phyloP scores from a whole-genome alignment of 2,888 invertebrate species.

The Morpho helenor region DNA sequence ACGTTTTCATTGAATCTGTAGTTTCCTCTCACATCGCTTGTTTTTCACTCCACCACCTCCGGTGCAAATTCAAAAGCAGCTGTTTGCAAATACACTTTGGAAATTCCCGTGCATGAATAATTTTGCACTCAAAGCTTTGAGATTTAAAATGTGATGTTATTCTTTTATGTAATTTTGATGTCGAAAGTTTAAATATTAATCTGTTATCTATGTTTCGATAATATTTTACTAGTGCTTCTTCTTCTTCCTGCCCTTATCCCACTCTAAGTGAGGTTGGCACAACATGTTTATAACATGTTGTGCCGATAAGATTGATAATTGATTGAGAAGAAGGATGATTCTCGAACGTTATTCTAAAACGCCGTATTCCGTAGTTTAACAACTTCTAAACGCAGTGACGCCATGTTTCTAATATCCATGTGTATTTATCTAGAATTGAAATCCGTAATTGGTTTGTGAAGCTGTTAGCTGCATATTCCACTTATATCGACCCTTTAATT shows the following conservation, averaged over 20 bases:
- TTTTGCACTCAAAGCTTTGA: not conserved
- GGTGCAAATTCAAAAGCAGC: conserved; percentile 4
- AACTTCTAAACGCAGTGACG: not conserved
- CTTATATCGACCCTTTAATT: no score
- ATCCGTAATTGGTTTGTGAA: conserved; percentile 14
- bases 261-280: no score
- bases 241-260: no score
- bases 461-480: not conserved
- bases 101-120: not conserved
- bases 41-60: conserved; percentile 5
- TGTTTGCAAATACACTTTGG: conserved; percentile 3
- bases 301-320: no score
- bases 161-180: not conserved
- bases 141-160: not conserved
- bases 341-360: no score
- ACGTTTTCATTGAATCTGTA: not conserved
- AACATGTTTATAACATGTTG: no score
- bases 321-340: no score
- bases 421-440: conserved; percentile 20
- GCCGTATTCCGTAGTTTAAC: not conserved
- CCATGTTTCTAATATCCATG: conserved; percentile 1
- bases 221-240: no score
- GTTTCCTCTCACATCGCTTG: conserved; percentile 2
- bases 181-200: no score
- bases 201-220: no score